Evolutionary conservation across 2,113 vertebrate genomes (phyloP).

Genomic region (Apus apus): DNA sequence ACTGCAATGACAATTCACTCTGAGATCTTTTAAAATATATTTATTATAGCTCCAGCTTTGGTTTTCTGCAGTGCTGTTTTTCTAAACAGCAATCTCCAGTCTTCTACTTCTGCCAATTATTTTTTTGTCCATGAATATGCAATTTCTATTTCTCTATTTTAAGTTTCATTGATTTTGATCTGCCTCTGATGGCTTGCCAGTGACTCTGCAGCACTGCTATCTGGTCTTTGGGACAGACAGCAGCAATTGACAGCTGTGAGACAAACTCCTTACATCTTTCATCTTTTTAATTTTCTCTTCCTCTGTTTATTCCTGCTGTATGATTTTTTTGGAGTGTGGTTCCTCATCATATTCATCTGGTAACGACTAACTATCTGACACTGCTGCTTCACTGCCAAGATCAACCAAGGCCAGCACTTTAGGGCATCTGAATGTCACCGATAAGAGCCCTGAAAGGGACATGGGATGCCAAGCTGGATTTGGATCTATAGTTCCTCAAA

Average conservation of each 20-base stretch:
- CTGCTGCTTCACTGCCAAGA: background rate
- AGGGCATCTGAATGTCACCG: background rate
- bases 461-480: background rate
- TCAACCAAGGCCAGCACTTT: background rate
- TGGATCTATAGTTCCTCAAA: background rate
- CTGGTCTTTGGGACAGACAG: background rate
- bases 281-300: conserved; percentile 1
- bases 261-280: background rate
- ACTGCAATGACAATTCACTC: background rate
- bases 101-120: background rate
- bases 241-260: background rate
- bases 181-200: background rate
- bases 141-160: conserved; percentile 19
- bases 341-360: background rate
- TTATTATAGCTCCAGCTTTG: background rate
- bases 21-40: conserved; percentile 14
- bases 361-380: background rate
- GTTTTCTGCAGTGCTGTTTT: conserved; percentile 18
- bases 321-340: background rate
- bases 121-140: background rate
- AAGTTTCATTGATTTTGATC: conserved; percentile 48
- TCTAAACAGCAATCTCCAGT: conserved; percentile 18
- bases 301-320: background rate
- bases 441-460: background rate
- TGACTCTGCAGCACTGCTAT: background rate